phyloP scores from a whole-genome alignment of 2,113 vertebrate species.

The Cettia cetti region DNA sequence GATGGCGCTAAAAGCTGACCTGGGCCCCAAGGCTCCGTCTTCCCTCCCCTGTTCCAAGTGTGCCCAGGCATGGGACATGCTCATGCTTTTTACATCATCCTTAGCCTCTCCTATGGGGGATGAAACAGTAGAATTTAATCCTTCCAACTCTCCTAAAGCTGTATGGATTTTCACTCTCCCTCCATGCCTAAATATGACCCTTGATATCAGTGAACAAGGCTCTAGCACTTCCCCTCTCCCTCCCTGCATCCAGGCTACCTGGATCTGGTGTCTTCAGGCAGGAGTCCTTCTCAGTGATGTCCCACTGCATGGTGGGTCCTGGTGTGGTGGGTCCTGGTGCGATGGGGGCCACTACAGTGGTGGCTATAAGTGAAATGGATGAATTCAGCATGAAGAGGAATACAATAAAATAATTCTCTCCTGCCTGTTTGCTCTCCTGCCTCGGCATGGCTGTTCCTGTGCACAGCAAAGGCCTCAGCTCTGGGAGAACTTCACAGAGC shows the following conservation, averaged over 20 bases:
- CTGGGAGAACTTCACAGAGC: accelerated
- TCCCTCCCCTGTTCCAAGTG: neutral
- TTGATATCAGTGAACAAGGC: too few species aligned
- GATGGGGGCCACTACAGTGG: too few species aligned
- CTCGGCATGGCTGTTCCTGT: accelerated
- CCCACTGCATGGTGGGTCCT: accelerated
- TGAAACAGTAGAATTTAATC: accelerated
- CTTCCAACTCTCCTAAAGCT: neutral
- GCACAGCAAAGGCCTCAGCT: neutral
- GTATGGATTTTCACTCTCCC: neutral
- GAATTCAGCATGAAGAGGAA: neutral
- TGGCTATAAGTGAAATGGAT: neutral
- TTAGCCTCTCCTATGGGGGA: neutral
- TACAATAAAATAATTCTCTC: neutral
- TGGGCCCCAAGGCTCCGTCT: too few species aligned
- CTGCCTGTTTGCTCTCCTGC: neutral
- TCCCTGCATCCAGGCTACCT: neutral
- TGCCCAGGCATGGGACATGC: neutral
- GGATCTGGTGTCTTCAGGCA: accelerated
- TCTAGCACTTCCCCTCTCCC: neutral
- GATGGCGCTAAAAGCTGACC: neutral
- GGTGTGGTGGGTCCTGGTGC: neutral
- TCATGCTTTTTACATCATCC: neutral
- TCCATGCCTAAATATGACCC: neutral
- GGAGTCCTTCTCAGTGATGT: neutral